Percentiles rank a stretch among this genome's conserved stretches.
These are phyloP conservation scores for Synaphobranchus kaupii DNA, from an alignment of 2,797 vertebrate species.

Conservation along the genomic window DNA sequence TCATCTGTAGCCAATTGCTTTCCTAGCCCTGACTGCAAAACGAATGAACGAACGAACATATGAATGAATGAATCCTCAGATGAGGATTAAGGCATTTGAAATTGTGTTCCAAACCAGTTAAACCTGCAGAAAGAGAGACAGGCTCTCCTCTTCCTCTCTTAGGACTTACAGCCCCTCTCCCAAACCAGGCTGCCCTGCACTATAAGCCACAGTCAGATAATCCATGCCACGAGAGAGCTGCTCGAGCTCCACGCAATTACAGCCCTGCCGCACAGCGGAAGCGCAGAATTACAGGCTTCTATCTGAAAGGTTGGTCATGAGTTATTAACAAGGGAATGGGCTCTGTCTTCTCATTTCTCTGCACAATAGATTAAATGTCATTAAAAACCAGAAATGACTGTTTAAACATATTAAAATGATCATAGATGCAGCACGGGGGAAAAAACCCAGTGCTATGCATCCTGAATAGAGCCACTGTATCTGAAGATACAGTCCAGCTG, in stretches of 20 bases:
- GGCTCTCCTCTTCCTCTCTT: neutral
- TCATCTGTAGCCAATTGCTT: neutral
- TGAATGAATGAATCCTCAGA: neutral
- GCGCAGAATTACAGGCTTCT: neutral
- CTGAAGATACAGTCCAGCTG: too few species aligned
- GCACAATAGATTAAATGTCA: too few species aligned
- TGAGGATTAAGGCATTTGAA: neutral
- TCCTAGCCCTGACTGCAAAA: neutral
- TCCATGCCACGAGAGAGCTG: neutral
- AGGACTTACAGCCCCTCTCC: neutral
- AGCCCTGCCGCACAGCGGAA: neutral
- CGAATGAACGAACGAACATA: neutral
- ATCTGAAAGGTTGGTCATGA: neutral
- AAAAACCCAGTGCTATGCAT: too few species aligned
- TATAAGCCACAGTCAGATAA: neutral
- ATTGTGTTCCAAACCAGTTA: neutral
- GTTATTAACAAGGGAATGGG: slow-evolving; percentile 9
- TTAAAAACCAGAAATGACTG: too few species aligned
- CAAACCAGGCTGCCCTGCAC: neutral
- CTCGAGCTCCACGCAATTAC: neutral
- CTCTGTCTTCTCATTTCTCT: too few species aligned
- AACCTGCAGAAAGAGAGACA: neutral
- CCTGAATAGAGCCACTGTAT: too few species aligned
- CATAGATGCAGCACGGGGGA: too few species aligned
- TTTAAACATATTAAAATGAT: too few species aligned